A percentile compares a stretch with the other conserved stretches of the same genome.
Conservation (phyloP, 2,888 invertebrate genomes). For the Elysia crispata region DNA sequence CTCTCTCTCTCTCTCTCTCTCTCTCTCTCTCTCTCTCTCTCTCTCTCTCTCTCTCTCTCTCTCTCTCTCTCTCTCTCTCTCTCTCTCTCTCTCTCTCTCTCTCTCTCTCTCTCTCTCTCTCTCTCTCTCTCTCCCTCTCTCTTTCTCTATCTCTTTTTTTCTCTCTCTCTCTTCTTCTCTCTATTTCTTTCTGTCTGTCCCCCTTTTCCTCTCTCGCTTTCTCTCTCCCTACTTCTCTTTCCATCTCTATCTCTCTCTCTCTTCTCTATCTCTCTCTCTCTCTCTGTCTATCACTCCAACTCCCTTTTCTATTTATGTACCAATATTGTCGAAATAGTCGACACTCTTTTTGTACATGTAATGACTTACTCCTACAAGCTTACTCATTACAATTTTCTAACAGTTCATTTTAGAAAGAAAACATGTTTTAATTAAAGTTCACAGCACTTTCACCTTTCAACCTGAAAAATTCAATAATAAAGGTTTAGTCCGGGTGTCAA, state of each 20-base stretch:
- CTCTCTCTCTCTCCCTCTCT: neutral
- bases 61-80: conserved; percentile 29
- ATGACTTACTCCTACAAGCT: neutral
- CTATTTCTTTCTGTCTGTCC: neutral
- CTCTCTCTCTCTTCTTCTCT: conserved; percentile 29
- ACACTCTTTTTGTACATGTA: no score
- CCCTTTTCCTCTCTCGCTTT: neutral
- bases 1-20: conserved; percentile 27
- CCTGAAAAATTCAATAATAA: no score
- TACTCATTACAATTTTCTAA: no score
- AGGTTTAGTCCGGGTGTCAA: no score
- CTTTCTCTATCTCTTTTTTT: neutral
- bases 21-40: conserved; percentile 15
- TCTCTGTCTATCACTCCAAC: conserved; percentile 18
- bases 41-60: conserved; percentile 32
- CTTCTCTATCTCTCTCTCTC: conserved; percentile 10
- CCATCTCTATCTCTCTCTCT: conserved; percentile 27
- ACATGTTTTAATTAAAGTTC: no score
- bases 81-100: neutral
- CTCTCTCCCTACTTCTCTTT: conserved; percentile 1
- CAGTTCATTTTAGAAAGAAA: neutral
- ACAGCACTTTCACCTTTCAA: no score
- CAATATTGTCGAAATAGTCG: no score
- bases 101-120: conserved; percentile 7
- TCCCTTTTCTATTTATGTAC: neutral